Evolutionary conservation across 2,113 vertebrate species (phyloP).

Genomic region (Azemiops feae): DNA sequence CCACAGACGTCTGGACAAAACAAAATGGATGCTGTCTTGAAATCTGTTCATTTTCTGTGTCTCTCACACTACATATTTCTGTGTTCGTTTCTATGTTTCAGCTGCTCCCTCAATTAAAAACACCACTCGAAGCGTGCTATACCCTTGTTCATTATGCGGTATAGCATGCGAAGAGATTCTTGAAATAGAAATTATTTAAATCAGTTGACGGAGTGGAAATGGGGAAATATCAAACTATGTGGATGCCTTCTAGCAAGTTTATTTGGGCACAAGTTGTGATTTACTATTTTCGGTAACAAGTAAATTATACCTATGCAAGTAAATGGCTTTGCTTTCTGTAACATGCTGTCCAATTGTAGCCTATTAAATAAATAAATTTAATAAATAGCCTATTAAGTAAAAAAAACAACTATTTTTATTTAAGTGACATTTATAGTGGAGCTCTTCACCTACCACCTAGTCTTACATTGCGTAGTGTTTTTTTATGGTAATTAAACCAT

Average conservation of each 20-base stretch:
- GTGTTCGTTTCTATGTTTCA: neutral
- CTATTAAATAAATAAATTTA: neutral
- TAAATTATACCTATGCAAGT: neutral
- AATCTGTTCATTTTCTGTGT: neutral
- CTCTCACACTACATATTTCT: neutral
- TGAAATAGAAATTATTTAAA: neutral
- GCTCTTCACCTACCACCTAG: neutral
- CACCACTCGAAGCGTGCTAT: neutral
- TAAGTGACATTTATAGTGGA: neutral
- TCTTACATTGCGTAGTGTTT: neutral
- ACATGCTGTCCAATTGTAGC: neutral
- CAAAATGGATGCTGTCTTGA: neutral
- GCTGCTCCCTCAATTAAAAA: neutral
- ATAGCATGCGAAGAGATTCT: neutral
- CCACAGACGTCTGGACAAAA: neutral
- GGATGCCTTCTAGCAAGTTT: slow-evolving; percentile 32
- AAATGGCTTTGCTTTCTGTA: neutral
- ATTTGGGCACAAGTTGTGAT: neutral
- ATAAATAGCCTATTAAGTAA: too few species aligned
- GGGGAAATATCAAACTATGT: neutral
- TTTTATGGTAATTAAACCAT: neutral
- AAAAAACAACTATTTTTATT: neutral
- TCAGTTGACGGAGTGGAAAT: neutral
- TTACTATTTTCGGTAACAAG: slow-evolving; percentile 12
- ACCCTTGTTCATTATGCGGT: neutral